phyloP scores from a whole-genome alignment of 2,113 vertebrate genomes.

The Glaucomys volans region DNA sequence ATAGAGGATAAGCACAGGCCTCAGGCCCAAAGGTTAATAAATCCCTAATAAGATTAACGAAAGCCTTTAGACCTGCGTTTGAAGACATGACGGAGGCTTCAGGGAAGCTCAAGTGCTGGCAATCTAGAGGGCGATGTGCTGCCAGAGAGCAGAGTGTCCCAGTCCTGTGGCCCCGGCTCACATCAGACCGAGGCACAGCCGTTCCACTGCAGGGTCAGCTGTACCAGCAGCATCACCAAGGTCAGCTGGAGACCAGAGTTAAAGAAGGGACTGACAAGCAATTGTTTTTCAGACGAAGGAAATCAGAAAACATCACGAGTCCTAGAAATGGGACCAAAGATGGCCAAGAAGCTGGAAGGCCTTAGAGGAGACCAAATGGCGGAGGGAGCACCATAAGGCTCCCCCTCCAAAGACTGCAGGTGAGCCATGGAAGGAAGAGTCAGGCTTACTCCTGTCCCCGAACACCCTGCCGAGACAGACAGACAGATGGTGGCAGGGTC shows the following conservation, averaged over 20 bases:
- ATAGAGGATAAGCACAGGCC: neutral
- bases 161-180: fast-evolving
- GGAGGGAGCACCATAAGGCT: fast-evolving
- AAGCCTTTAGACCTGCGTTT: neutral
- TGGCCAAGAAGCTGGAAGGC: no score
- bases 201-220: neutral
- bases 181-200: fast-evolving
- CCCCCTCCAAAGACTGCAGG: neutral
- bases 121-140: neutral
- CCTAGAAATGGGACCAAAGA: neutral
- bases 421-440: neutral
- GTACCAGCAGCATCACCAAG: fast-evolving
- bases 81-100: neutral
- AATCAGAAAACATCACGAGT: neutral
- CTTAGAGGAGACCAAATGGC: neutral
- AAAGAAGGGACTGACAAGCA: neutral
- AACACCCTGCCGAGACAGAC: no score
- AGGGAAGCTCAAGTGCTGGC: neutral
- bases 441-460: fast-evolving
- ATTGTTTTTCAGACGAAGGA: neutral
- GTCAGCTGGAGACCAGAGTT: neutral
- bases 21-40: neutral
- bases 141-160: fast-evolving
- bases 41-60: neutral
- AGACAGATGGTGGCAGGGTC: fast-evolving